Conservation (phyloP, 2,797 vertebrate species). For the Thalassophryne amazonica region DNA sequence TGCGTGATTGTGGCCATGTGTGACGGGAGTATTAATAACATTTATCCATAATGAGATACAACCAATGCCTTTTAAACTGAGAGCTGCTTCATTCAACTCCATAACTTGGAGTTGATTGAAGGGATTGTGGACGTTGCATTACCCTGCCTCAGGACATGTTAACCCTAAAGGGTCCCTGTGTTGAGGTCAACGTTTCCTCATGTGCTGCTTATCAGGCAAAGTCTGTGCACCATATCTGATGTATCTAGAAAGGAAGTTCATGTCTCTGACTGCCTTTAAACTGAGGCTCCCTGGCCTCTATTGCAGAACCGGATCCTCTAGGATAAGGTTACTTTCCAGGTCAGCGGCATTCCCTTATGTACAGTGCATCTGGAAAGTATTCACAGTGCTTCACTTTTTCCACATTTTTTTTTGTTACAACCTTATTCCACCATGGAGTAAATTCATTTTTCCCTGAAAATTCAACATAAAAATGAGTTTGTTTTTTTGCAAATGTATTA, state of each 20-base stretch:
- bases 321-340: conserved; percentile 60
- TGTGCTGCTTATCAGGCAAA: conserved; percentile 1
- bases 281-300: conserved; percentile 4
- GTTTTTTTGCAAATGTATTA: no score
- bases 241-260: conserved; percentile 42
- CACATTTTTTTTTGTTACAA: no score
- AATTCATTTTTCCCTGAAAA: no score
- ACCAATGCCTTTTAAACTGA: no score
- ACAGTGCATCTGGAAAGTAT: neutral
- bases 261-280: conserved; percentile 30
- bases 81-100: no score
- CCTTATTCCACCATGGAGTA: no score
- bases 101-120: no score
- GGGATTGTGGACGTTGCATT: neutral
- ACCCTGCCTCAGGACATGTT: neutral
- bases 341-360: conserved; percentile 32
- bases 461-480: no score
- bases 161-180: conserved; percentile 1
- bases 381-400: no score
- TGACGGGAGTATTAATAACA: no score
- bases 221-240: conserved; percentile 29
- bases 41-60: no score
- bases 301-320: conserved; percentile 57
- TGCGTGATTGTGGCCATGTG: no score
- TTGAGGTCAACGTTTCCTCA: conserved; percentile 31